phyloP scores from a whole-genome alignment of 2,888 invertebrate genomes.

The Standfussiana lucernea region DNA sequence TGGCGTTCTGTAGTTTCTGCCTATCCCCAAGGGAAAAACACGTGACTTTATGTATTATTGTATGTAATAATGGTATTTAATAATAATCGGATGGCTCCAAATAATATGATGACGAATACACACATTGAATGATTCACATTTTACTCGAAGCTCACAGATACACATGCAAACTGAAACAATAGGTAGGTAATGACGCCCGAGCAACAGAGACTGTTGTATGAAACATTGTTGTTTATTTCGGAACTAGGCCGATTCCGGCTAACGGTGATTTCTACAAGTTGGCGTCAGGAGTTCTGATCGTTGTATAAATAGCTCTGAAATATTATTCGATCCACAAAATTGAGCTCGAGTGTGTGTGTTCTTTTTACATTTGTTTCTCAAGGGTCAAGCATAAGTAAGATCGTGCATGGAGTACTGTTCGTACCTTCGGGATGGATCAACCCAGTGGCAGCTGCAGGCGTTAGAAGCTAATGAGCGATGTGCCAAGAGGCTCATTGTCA shows the following conservation, averaged over 20 bases:
- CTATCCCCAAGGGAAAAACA: too few relatives aligned
- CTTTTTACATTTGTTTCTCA: slow-evolving; percentile 14
- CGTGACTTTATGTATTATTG: too few relatives aligned
- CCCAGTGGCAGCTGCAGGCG: too few relatives aligned
- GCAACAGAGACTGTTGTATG: background rate
- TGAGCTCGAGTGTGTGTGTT: background rate
- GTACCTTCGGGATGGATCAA: too few relatives aligned
- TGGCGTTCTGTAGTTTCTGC: too few relatives aligned
- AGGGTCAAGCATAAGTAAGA: background rate
- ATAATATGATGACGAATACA: background rate
- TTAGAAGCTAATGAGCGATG: too few relatives aligned
- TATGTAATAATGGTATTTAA: background rate
- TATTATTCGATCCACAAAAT: slow-evolving; percentile 15
- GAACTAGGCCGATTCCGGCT: background rate
- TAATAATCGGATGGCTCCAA: background rate
- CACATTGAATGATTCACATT: background rate
- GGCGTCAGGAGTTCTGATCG: slow-evolving; percentile 24
- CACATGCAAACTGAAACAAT: slow-evolving; percentile 3
- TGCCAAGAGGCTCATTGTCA: too few relatives aligned
- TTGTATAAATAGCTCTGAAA: slow-evolving; percentile 17
- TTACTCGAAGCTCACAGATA: background rate
- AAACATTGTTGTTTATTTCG: slow-evolving; percentile 23
- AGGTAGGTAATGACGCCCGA: background rate
- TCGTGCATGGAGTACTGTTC: too few relatives aligned
- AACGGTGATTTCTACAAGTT: slow-evolving; percentile 8